Evolutionary conservation across 1,140 invertebrate genomes (phyloP).

Genomic region (Whitmania pigra): DNA sequence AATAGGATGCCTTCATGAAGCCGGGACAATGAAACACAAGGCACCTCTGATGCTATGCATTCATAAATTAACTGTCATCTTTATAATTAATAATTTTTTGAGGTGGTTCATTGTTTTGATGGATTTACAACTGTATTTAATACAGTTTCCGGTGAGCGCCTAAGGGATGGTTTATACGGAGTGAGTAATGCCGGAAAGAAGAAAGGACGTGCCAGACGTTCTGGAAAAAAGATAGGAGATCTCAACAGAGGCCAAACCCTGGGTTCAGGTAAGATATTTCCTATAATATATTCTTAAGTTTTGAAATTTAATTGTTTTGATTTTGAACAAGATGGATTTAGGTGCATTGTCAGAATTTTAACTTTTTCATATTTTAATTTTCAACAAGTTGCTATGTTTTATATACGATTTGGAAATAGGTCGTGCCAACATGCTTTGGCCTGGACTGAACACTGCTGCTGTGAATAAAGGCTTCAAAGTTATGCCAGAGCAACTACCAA

Average conservation of each 20-base stretch:
- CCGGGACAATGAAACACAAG: no score
- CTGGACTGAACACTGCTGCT: constrained; percentile 67
- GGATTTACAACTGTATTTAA: constrained; percentile 13
- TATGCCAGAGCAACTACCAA: constrained; percentile 54
- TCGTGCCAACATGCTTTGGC: constrained; percentile 72
- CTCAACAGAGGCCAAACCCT: constrained; percentile 80
- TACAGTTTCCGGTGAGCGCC: constrained; percentile 47
- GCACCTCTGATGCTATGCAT: no score
- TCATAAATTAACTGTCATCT: no score
- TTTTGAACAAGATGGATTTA: no score
- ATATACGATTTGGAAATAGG: constrained; percentile 37
- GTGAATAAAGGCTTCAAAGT: constrained; percentile 64
- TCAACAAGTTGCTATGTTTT: background rate
- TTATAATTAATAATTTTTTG: background rate
- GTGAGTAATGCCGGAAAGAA: constrained; percentile 91
- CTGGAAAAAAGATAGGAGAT: constrained; percentile 60
- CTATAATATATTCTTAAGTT: background rate
- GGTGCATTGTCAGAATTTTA: no score
- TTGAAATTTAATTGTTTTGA: no score
- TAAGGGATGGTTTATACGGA: constrained; percentile 86
- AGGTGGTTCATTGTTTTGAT: background rate
- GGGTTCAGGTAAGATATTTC: constrained; percentile 55
- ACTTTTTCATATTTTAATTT: no score
- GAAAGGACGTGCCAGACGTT: constrained; percentile 75
- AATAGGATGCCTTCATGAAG: no score